Base-by-base conservation (phyloP, 2,888 invertebrate species). In the Crepidodera aurea region DNA sequence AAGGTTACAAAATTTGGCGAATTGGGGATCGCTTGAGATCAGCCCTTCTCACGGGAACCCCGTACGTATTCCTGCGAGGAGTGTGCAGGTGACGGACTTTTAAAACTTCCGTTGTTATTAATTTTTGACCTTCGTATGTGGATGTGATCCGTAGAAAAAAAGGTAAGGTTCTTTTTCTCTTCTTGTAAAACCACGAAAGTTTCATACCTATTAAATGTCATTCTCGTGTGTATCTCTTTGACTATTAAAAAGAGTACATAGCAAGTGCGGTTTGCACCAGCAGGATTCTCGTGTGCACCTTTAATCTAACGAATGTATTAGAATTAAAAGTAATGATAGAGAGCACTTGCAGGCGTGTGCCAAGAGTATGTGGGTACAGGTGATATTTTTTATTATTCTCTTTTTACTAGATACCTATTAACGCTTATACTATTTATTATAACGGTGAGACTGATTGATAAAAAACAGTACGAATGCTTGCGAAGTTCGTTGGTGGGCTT, bases 281-380 rank as follows among this genome's bases (percentile, higher is more conserved):
- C 40, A 18, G 8, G 4, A 40, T 18, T 40, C 40, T 40, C 15
- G 40, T 18, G 66, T 65, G 62, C 68, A 68, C 68, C 68, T 68
- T 68, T 48, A 48, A 15, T 68, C 65, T 64, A 67, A 65, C 66
- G 48, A 64, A 62, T 62, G 56, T 70, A 69, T 70, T 70, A 72
- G 72, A 74, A 71, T 71, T 69, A 71, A 71, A 70, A 73, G 71
- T 73, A 75, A 75, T 74, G 71, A 72, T 70, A 70, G 65, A 48
- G 71, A 69, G 70, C 69, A 71, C 72, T 75, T 71, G 61, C 71
- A 64, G 72, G 67, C 76, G 75, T 76, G 75, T 76, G 76, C 75
- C 75, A 71, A 71, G 64, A 62, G 63, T 68, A 75, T 76, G 76
- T 60, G 76, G 76, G 76, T 76, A 76, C 76, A 76, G 76, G 76